These are phyloP conservation scores for Hirudinaria manillensis DNA, from an alignment of 2,888 invertebrate species.

Conservation along the genomic window DNA sequence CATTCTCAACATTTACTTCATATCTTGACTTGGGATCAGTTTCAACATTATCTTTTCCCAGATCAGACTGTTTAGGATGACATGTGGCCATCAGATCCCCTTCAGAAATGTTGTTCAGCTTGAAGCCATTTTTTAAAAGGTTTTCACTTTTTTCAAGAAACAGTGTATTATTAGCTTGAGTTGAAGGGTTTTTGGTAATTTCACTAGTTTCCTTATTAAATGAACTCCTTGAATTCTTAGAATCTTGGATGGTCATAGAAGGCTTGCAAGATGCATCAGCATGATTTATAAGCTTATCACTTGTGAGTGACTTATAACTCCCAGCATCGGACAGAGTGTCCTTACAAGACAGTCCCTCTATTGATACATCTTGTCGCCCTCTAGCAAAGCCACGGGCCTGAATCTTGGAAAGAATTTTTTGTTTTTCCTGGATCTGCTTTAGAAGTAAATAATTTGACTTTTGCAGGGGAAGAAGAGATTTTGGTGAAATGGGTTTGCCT, in stretches of 20 bases:
- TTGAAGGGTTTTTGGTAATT: too few species aligned
- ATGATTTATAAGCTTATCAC: conserved; percentile 2
- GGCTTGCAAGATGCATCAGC: conserved; percentile 26
- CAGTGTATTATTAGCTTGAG: too few species aligned
- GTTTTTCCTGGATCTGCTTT: conserved; percentile 32
- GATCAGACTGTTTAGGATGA: too few species aligned
- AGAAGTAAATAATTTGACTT: conserved; percentile 24
- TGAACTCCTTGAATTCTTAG: not conserved
- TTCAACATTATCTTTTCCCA: too few species aligned
- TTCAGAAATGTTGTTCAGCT: too few species aligned
- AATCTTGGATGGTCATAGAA: conserved; percentile 19
- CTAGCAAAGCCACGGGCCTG: conserved; percentile 29
- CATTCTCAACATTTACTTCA: too few species aligned
- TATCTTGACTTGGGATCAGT: too few species aligned
- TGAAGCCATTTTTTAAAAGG: too few species aligned
- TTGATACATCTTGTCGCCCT: conserved; percentile 14
- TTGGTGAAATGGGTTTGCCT: conserved; percentile 21
- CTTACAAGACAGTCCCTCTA: conserved; percentile 7
- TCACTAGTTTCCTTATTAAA: not conserved
- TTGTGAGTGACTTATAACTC: conserved; percentile 21
- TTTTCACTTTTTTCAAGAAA: too few species aligned
- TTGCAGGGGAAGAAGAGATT: conserved; percentile 17
- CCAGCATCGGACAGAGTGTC: conserved; percentile 25
- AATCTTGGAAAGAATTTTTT: conserved; percentile 28
- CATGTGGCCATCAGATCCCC: too few species aligned